Conservation (phyloP, 2,888 invertebrate genomes). For the Drosophila bunnanda region DNA sequence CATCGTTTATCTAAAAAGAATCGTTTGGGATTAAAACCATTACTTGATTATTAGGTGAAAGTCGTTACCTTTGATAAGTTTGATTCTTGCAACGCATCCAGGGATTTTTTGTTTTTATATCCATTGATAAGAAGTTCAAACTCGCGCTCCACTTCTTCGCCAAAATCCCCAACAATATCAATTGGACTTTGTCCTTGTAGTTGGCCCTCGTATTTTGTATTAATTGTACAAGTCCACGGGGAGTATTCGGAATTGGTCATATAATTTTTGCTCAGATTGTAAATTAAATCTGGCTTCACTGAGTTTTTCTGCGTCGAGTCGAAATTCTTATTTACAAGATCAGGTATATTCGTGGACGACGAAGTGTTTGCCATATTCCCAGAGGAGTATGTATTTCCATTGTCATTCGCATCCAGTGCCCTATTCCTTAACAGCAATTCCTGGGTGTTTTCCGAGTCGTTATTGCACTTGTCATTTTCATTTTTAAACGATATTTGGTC, state of each 20-base stretch:
- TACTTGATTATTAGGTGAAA: background rate
- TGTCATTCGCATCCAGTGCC: constrained; percentile 10
- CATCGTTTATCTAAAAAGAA: constrained; percentile 58
- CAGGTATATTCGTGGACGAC: constrained; percentile 64
- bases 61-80: constrained; percentile 21
- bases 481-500: constrained; percentile 42
- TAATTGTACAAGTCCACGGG: constrained; percentile 33
- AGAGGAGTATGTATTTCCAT: constrained; percentile 15
- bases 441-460: constrained; percentile 1
- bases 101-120: constrained; percentile 65
- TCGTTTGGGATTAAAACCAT: background rate
- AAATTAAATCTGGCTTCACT: constrained; percentile 76
- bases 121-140: constrained; percentile 82
- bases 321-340: constrained; percentile 80
- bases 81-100: constrained; percentile 11
- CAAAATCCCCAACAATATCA: constrained; percentile 83
- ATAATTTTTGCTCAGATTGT: constrained; percentile 67
- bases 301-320: constrained; percentile 40
- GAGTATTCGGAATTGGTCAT: constrained; percentile 29
- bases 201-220: constrained; percentile 39
- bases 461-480: constrained; percentile 6
- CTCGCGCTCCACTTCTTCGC: constrained; percentile 82
- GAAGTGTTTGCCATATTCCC: constrained; percentile 3
- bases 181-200: constrained; percentile 77
- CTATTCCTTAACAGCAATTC: constrained; percentile 15